A percentile compares a stretch with the other conserved stretches of the same genome.
phyloP scores from a whole-genome alignment of 2,888 invertebrate genomes.

The Odontocolon sp. region DNA sequence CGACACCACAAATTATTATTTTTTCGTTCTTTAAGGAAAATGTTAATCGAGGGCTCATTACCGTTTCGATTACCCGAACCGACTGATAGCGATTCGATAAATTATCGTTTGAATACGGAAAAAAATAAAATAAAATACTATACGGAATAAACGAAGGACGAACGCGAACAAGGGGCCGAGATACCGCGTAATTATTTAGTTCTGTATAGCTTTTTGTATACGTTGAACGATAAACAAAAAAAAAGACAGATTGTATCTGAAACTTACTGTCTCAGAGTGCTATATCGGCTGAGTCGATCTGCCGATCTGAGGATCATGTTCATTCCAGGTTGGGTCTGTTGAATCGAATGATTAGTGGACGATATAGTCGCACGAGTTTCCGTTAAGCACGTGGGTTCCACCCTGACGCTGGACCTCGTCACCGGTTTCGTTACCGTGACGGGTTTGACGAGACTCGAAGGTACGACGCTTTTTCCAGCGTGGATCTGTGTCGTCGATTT shows the following conservation, averaged over 20 bases:
- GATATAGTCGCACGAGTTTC: slow-evolving; percentile 69
- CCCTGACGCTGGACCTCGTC: slow-evolving; percentile 74
- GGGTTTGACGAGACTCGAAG: slow-evolving; percentile 68
- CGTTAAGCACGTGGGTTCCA: slow-evolving; percentile 66
- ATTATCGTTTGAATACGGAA: no score
- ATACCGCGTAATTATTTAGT: background rate
- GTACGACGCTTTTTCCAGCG: slow-evolving; percentile 54
- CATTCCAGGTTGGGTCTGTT: slow-evolving; percentile 72
- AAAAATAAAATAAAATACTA: background rate
- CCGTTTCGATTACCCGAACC: no score
- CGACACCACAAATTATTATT: no score
- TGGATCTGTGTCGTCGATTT: slow-evolving; percentile 72
- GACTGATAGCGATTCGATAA: no score
- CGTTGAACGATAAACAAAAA: background rate
- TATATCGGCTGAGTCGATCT: slow-evolving; percentile 76
- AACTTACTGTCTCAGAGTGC: slow-evolving; percentile 78
- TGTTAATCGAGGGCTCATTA: no score
- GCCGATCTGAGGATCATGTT: slow-evolving; percentile 77
- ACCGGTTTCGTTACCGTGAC: slow-evolving; percentile 72
- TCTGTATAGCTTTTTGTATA: no score
- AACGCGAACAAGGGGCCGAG: background rate
- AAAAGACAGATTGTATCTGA: slow-evolving; percentile 26
- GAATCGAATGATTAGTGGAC: slow-evolving; percentile 70
- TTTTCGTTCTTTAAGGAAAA: no score
- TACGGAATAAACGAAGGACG: background rate